Conservation (phyloP, 53 echinoderm and acorn worm species). For the Stichopus horrens region DNA sequence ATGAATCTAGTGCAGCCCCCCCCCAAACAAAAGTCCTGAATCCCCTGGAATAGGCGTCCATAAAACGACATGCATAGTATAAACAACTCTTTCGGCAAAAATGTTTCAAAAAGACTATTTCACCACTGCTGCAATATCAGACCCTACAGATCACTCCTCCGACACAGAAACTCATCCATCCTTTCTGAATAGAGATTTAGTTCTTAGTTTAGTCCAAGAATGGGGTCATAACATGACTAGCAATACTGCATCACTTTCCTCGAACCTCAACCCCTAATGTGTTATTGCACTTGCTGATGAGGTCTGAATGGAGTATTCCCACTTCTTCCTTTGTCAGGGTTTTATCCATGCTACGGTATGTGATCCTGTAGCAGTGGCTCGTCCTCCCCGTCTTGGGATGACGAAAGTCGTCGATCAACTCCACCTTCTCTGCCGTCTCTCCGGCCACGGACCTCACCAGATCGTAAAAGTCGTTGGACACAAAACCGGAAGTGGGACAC, state of each 20-base stretch:
- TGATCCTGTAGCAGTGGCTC: slow-evolving; percentile 88
- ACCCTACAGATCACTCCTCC: too few species aligned
- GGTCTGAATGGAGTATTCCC: slow-evolving; percentile 59
- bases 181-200: not conserved
- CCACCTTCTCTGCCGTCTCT: slow-evolving; percentile 84
- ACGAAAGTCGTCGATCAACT: slow-evolving; percentile 78
- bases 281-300: slow-evolving; percentile 55
- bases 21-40: too few species aligned
- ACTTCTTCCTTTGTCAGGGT: slow-evolving; percentile 82
- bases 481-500: slow-evolving; percentile 67
- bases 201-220: not conserved
- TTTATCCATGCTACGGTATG: slow-evolving; percentile 89
- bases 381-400: slow-evolving; percentile 78
- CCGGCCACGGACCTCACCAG: slow-evolving; percentile 84
- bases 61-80: too few species aligned
- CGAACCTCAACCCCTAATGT: slow-evolving; percentile 71
- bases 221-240: not conserved
- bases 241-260: not conserved
- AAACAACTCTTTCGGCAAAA: too few species aligned
- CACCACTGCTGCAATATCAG: too few species aligned
- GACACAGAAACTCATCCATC: too few species aligned
- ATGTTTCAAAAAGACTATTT: too few species aligned
- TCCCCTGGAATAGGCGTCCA: too few species aligned
- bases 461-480: slow-evolving; percentile 94
- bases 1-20: too few species aligned